Conservation (phyloP, 35 echinoderm and acorn worm genomes). For the Stichopus chloronotus region DNA sequence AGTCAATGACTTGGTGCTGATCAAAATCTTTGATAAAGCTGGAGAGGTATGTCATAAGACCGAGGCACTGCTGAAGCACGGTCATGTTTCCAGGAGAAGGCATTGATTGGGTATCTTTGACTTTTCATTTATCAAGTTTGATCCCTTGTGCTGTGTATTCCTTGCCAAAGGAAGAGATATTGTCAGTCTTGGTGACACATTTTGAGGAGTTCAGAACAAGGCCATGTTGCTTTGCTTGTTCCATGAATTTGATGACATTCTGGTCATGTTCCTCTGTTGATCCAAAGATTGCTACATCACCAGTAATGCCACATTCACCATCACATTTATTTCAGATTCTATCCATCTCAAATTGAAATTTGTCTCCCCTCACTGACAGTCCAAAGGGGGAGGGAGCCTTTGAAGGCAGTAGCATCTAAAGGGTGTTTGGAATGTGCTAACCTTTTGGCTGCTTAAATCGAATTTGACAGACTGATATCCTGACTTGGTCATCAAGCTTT, state of each 20-base stretch:
- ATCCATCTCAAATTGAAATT: not conserved
- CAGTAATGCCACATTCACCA: not conserved
- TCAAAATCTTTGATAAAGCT: not conserved
- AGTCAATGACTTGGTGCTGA: not conserved
- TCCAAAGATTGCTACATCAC: not conserved
- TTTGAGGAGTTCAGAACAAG: too few species aligned
- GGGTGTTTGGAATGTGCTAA: slow-evolving; percentile 50
- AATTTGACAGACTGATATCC: slow-evolving; percentile 40
- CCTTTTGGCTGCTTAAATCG: not conserved
- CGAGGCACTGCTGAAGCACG: slow-evolving; percentile 11
- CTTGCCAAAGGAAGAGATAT: too few species aligned
- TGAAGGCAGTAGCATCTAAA: slow-evolving; percentile 23
- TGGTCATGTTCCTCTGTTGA: not conserved
- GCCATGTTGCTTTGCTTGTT: too few species aligned
- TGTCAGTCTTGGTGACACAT: too few species aligned
- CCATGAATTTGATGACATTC: too few species aligned
- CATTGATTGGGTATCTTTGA: too few species aligned
- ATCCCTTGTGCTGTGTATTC: too few species aligned
- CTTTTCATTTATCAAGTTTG: too few species aligned
- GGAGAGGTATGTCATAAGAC: slow-evolving; percentile 40
- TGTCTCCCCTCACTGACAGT: not conserved
- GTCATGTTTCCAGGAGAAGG: not conserved
- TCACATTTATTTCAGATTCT: not conserved
- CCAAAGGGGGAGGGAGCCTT: slow-evolving; percentile 43
- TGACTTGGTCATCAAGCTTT: slow-evolving; percentile 29